phyloP scores from a whole-genome alignment of 2,888 invertebrate genomes.

The Bembecia ichneumoniformis region DNA sequence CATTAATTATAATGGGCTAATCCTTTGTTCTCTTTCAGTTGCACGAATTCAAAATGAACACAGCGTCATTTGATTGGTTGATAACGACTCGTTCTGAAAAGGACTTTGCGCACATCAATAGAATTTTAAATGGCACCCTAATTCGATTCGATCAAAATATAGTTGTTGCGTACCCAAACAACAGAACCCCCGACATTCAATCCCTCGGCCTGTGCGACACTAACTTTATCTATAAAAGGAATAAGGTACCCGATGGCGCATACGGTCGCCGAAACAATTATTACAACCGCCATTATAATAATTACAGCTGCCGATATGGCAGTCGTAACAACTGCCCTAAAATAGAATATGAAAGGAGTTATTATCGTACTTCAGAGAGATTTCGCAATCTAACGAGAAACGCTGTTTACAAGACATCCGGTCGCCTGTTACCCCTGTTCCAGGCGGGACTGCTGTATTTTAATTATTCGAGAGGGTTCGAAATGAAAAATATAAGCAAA shows the following conservation, averaged over 20 bases:
- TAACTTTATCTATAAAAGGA: slow-evolving; percentile 38
- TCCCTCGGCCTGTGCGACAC: slow-evolving; percentile 28
- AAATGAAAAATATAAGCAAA: slow-evolving; percentile 38
- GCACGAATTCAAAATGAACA: slow-evolving; percentile 36
- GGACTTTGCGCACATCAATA: slow-evolving; percentile 37
- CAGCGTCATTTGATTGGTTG: slow-evolving; percentile 51
- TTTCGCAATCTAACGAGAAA: slow-evolving; percentile 39
- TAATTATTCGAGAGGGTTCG: slow-evolving; percentile 39
- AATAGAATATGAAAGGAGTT: slow-evolving; percentile 35
- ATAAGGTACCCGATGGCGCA: slow-evolving; percentile 3
- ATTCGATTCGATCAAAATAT: slow-evolving; percentile 56
- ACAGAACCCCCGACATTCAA: slow-evolving; percentile 3
- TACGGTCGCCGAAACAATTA: slow-evolving; percentile 1
- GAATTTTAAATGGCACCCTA: slow-evolving; percentile 40
- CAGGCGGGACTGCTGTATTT: slow-evolving; percentile 35
- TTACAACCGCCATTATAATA: slow-evolving; percentile 2
- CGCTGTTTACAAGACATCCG: slow-evolving; percentile 27
- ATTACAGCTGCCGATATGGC: slow-evolving; percentile 9
- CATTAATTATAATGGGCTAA: background rate
- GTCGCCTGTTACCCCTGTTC: slow-evolving; percentile 26
- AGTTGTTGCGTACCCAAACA: slow-evolving; percentile 33
- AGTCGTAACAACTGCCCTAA: slow-evolving; percentile 15
- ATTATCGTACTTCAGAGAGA: slow-evolving; percentile 38
- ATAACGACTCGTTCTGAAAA: slow-evolving; percentile 32
- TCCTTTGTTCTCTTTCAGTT: slow-evolving; percentile 30